Percentiles rank a stretch among this genome's conserved stretches.
Conservation (phyloP, 2,113 vertebrate species). For the Furnarius figulus region DNA sequence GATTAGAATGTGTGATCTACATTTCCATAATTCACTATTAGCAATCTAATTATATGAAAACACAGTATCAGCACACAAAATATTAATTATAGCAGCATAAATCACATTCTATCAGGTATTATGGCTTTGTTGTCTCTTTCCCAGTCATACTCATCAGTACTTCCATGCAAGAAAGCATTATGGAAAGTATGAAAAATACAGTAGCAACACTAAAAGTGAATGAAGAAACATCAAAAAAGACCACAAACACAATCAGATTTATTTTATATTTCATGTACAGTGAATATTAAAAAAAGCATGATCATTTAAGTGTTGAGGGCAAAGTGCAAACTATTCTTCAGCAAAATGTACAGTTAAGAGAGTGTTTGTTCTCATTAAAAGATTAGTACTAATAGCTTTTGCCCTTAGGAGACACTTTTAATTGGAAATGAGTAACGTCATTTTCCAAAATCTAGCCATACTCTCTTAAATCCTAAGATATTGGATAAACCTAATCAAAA, state of each 20-base stretch:
- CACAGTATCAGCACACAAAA: not conserved
- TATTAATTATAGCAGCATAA: not conserved
- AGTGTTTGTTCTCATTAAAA: not conserved
- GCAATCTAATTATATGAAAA: not conserved
- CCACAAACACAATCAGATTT: not conserved
- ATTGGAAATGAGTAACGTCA: not conserved
- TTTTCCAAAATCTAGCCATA: not conserved
- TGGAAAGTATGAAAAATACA: not conserved
- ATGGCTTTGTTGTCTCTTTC: not conserved
- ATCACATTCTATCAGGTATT: not conserved
- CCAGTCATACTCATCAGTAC: not conserved
- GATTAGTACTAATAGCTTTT: not conserved
- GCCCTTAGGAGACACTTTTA: not conserved
- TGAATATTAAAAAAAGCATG: not conserved
- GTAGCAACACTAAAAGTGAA: not conserved
- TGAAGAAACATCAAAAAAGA: not conserved
- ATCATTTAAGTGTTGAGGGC: not conserved
- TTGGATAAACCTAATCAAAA: accelerated
- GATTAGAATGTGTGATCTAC: not conserved
- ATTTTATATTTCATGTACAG: not conserved
- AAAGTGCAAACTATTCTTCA: not conserved
- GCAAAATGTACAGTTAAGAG: not conserved
- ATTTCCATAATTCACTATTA: not conserved
- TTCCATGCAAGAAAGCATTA: not conserved
- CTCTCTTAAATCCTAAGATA: not conserved